Percentiles rank a stretch among this genome's conserved stretches.
These are phyloP conservation scores for Aradus depressus DNA, from an alignment of 2,888 invertebrate species.

Conservation along the genomic window DNA sequence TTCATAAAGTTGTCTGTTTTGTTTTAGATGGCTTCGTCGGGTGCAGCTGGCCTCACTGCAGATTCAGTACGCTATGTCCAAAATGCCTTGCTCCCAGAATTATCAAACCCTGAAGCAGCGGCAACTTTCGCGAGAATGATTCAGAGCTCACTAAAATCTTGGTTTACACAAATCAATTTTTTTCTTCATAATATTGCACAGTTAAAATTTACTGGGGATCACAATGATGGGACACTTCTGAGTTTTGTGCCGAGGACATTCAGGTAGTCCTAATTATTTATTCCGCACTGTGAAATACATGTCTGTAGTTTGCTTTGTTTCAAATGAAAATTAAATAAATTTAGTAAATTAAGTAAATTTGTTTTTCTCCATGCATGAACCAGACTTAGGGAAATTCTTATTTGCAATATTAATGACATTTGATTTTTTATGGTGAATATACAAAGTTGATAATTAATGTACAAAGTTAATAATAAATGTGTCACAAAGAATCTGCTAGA, in stretches of 20 bases:
- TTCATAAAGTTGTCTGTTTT: not conserved
- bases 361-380: not conserved
- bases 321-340: too few relatives aligned
- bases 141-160: constrained; percentile 81
- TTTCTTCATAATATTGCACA: constrained; percentile 95
- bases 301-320: too few relatives aligned
- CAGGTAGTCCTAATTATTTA: constrained; percentile 53
- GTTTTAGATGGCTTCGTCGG: constrained; percentile 75
- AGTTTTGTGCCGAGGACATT: constrained; percentile 91
- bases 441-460: too few relatives aligned
- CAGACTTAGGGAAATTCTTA: too few relatives aligned
- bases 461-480: too few relatives aligned
- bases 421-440: too few relatives aligned
- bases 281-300: not conserved
- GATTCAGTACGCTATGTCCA: constrained; percentile 89
- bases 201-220: constrained; percentile 79
- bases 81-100: constrained; percentile 73
- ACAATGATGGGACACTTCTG: constrained; percentile 60
- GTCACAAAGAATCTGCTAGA: too few relatives aligned
- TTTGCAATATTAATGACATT: too few relatives aligned
- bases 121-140: constrained; percentile 94
- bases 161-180: constrained; percentile 96
- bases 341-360: too few relatives aligned
- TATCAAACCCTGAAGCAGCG: constrained; percentile 89
- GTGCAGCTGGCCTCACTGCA: constrained; percentile 81